These are phyloP conservation scores for Epinotia brunnichana DNA, from an alignment of 2,888 invertebrate genomes.

Conservation along the genomic window DNA sequence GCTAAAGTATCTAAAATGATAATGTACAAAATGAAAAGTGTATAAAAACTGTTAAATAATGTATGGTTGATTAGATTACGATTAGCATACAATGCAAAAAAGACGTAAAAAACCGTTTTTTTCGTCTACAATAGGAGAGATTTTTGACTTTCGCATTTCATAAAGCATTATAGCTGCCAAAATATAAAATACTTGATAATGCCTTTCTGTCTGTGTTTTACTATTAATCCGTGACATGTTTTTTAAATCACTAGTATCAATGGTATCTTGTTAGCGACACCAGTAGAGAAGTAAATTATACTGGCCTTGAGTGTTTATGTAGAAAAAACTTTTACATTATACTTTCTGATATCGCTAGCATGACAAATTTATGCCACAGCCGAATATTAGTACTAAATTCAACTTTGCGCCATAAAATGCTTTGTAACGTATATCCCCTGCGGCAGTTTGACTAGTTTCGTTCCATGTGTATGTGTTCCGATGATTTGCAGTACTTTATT, in stretches of 20 bases:
- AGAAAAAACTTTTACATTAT: no score
- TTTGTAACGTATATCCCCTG: slow-evolving; percentile 15
- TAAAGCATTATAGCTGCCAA: no score
- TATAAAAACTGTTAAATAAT: background rate
- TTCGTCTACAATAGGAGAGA: no score
- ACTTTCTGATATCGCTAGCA: background rate
- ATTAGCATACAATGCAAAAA: background rate
- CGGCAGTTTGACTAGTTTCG: slow-evolving; percentile 31
- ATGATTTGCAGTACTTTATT: slow-evolving; percentile 43
- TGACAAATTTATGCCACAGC: background rate
- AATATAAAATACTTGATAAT: no score
- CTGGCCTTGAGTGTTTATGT: no score
- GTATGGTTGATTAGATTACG: background rate
- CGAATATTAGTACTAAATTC: background rate
- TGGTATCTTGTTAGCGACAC: no score
- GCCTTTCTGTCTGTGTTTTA: no score
- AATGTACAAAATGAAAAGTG: background rate
- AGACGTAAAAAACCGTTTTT: no score
- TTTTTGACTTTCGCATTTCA: no score
- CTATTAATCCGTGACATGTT: no score
- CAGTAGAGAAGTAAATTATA: no score
- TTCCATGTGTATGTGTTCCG: slow-evolving; percentile 48
- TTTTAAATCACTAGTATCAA: no score
- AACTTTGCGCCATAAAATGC: slow-evolving; percentile 20
- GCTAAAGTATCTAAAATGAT: background rate